phyloP scores from a whole-genome alignment of 2,113 vertebrate species.

The Chionodraco myersi region DNA sequence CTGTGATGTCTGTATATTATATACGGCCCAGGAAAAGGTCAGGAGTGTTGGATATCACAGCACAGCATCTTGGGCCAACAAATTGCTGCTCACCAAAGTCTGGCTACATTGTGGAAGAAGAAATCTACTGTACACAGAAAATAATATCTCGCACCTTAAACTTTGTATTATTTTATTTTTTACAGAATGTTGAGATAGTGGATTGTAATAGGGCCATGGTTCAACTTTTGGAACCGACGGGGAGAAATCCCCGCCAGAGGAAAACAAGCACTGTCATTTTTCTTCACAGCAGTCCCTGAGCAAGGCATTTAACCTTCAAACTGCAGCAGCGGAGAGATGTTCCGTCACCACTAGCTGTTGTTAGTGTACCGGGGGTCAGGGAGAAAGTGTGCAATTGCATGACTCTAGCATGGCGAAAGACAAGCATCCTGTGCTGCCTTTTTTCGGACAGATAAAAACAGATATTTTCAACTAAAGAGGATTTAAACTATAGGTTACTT shows the following conservation, averaged over 20 bases:
- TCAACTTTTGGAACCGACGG: background rate
- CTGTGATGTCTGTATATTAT: slow-evolving; percentile 35
- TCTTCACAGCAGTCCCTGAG: slow-evolving; percentile 19
- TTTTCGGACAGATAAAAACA: slow-evolving; percentile 35
- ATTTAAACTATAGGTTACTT: too few species aligned
- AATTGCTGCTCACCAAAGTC: slow-evolving; percentile 55
- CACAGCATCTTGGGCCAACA: slow-evolving; percentile 49
- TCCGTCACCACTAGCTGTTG: slow-evolving; percentile 2
- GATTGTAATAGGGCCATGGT: slow-evolving; percentile 7
- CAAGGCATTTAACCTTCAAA: slow-evolving; percentile 52
- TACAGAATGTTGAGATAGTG: background rate
- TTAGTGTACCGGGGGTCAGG: slow-evolving; percentile 5
- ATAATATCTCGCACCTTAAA: slow-evolving; percentile 4
- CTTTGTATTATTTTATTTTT: background rate
- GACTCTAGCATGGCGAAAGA: slow-evolving; percentile 22
- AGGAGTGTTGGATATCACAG: slow-evolving; percentile 55
- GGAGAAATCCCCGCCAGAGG: slow-evolving; percentile 1
- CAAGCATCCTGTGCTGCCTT: slow-evolving; percentile 30
- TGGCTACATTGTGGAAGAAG: slow-evolving; percentile 28
- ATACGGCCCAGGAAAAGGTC: slow-evolving; percentile 62
- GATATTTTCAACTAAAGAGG: slow-evolving; percentile 43
- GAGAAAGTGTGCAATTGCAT: slow-evolving; percentile 31
- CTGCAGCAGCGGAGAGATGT: slow-evolving; percentile 17
- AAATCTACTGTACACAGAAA: slow-evolving; percentile 36
- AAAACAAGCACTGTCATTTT: slow-evolving; percentile 5